phyloP scores from a whole-genome alignment of 2,888 invertebrate species.

The Vannuccia rotundouncinata region DNA sequence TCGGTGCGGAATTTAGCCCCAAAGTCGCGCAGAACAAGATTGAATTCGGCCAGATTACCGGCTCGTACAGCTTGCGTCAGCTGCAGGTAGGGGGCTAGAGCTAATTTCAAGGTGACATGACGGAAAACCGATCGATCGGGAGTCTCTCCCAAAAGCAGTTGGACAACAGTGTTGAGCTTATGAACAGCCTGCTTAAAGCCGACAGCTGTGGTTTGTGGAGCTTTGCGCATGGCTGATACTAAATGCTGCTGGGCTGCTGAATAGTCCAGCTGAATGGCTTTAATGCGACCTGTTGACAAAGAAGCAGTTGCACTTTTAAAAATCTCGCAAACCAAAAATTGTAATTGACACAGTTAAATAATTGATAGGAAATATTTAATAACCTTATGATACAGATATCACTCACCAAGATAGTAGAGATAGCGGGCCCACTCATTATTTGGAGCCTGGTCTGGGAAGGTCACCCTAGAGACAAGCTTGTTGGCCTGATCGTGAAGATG shows the following conservation, averaged over 20 bases:
- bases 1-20: slow-evolving; percentile 84
- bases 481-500: slow-evolving; percentile 92
- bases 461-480: slow-evolving; percentile 89
- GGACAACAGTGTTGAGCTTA: slow-evolving; percentile 40
- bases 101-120: slow-evolving; percentile 76
- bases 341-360: not conserved
- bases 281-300: slow-evolving; percentile 71
- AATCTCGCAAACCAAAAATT: slow-evolving; percentile 10
- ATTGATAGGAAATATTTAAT: not conserved
- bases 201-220: slow-evolving; percentile 93
- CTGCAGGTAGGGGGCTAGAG: slow-evolving; percentile 89
- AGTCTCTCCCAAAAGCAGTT: slow-evolving; percentile 88
- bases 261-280: slow-evolving; percentile 94
- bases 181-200: slow-evolving; percentile 90
- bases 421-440: slow-evolving; percentile 98
- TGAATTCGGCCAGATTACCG: slow-evolving; percentile 86
- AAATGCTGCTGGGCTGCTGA: slow-evolving; percentile 93
- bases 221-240: slow-evolving; percentile 83
- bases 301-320: no score
- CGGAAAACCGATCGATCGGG: slow-evolving; percentile 92
- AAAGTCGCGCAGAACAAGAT: slow-evolving; percentile 81
- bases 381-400: slow-evolving; percentile 5
- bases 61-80: slow-evolving; percentile 78
- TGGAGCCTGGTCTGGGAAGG: slow-evolving; percentile 89
- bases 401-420: slow-evolving; percentile 73